A percentile compares a stretch with the other conserved stretches of the same genome.
These are phyloP conservation scores for Myotis brandtii DNA, from an alignment of 2,113 vertebrate species.

Conservation along the genomic window DNA sequence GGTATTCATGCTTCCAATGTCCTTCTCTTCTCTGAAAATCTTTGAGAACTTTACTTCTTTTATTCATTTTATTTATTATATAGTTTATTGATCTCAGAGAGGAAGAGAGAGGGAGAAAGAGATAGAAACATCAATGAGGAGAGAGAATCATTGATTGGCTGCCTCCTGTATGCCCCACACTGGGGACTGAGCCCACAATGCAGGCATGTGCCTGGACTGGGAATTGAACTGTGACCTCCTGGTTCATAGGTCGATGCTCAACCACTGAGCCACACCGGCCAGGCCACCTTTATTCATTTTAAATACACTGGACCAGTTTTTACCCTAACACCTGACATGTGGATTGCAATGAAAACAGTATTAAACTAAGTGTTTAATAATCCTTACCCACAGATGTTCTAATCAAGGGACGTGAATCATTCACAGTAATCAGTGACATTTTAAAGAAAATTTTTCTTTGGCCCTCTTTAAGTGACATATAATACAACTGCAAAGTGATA, in stretches of 20 bases:
- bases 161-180: too few relatives aligned
- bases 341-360: not conserved
- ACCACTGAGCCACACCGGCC: too few relatives aligned
- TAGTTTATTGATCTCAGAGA: too few relatives aligned
- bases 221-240: too few relatives aligned
- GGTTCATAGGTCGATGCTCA: too few relatives aligned
- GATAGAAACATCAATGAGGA: too few relatives aligned
- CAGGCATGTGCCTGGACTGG: too few relatives aligned
- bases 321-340: not conserved
- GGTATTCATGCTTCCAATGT: not conserved
- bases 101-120: too few relatives aligned
- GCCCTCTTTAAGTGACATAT: conserved; percentile 33
- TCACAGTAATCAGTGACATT: conserved; percentile 18
- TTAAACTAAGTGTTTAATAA: conserved; percentile 50
- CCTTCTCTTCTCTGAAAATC: not conserved
- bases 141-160: too few relatives aligned
- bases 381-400: not conserved
- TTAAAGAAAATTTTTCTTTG: conserved; percentile 48
- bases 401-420: conserved; percentile 27
- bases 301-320: not conserved
- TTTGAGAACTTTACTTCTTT: not conserved
- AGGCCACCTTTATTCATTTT: not conserved
- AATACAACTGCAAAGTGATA: not conserved
- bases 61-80: too few relatives aligned
- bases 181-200: too few relatives aligned